Evolutionary conservation across 2,113 vertebrate genomes (phyloP).

Genomic region (Catharus bicknelli): DNA sequence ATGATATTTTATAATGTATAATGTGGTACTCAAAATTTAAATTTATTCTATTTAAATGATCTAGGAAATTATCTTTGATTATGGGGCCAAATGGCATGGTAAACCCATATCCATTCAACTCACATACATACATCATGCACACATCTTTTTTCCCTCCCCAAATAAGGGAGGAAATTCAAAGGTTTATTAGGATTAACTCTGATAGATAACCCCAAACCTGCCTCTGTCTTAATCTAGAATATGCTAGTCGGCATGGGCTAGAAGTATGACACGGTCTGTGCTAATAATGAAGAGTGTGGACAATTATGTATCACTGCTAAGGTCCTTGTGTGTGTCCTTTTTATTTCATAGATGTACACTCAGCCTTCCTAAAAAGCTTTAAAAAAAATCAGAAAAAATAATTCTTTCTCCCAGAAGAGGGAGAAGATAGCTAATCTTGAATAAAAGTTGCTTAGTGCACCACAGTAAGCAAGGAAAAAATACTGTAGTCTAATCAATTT

Average conservation of each 20-base stretch:
- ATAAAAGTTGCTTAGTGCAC: too few relatives aligned
- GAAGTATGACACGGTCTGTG: neutral
- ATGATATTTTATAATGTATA: neutral
- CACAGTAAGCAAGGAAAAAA: neutral
- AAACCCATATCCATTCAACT: neutral
- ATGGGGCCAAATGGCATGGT: neutral
- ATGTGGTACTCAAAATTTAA: neutral
- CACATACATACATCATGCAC: fast-evolving
- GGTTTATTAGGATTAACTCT: neutral
- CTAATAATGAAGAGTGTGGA: neutral
- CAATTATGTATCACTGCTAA: neutral
- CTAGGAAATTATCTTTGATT: neutral
- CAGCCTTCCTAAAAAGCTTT: neutral
- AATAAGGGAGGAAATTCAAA: neutral
- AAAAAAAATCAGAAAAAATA: neutral
- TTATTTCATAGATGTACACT: neutral
- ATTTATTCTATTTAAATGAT: neutral
- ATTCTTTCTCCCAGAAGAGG: fast-evolving
- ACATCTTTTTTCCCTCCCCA: neutral
- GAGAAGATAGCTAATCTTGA: neutral
- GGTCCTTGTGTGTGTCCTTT: neutral
- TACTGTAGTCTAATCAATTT: neutral
- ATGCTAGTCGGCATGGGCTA: neutral
- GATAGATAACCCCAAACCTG: neutral
- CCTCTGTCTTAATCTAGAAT: neutral